Conservation (phyloP, 2,113 vertebrate species). For the Regulus satrapa region DNA sequence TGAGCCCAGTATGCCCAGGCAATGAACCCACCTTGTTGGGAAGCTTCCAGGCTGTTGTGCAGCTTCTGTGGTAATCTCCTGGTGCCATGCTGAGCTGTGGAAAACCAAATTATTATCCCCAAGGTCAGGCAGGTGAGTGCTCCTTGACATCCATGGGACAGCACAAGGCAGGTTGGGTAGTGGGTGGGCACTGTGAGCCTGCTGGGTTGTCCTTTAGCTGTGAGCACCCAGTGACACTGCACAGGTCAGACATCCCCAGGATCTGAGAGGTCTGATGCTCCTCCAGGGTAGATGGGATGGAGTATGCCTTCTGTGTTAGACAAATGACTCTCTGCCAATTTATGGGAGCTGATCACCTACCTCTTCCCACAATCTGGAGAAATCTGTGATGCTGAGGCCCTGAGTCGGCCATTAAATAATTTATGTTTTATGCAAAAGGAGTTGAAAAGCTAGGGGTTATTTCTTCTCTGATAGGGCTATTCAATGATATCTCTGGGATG, state of each 20-base stretch:
- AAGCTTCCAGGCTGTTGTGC: not conserved
- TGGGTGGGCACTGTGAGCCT: accelerated
- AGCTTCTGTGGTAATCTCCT: not conserved
- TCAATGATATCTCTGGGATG: conserved; percentile 43
- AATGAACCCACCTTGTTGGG: not conserved
- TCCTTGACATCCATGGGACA: not conserved
- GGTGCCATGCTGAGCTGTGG: not conserved
- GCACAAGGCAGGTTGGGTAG: not conserved
- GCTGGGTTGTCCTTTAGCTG: not conserved
- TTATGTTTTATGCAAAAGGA: conserved; percentile 45
- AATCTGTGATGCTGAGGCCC: not conserved
- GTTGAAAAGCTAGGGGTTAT: conserved; percentile 10
- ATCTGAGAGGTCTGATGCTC: not conserved
- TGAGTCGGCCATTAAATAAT: conserved; percentile 31
- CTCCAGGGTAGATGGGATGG: not conserved
- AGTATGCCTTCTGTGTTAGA: not conserved
- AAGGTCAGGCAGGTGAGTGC: accelerated
- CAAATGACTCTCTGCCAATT: not conserved
- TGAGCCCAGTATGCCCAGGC: not conserved
- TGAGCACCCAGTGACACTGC: not conserved
- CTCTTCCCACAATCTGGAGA: not conserved
- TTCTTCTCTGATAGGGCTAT: conserved; percentile 60
- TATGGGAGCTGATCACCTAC: not conserved
- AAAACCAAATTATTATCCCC: not conserved
- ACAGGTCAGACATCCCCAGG: not conserved